Percentiles rank a stretch among this genome's conserved stretches.
phyloP scores from a whole-genome alignment of 2,113 vertebrate species.

The Gallinago undulata region DNA sequence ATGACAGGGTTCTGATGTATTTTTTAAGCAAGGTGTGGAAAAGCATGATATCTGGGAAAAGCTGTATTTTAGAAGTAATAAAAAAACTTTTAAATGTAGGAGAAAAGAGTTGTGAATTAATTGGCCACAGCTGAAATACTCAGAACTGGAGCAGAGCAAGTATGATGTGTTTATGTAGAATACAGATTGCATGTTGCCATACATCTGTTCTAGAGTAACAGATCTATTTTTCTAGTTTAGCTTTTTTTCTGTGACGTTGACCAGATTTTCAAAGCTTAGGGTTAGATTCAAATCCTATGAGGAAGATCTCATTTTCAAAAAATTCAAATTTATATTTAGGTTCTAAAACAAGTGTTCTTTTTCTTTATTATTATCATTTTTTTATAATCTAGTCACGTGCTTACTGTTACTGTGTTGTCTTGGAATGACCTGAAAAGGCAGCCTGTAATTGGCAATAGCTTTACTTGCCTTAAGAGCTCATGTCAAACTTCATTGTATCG shows the following conservation, averaged over 20 bases:
- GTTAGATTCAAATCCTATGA: background rate
- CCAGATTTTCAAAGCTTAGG: background rate
- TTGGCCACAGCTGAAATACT: background rate
- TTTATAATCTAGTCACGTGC: background rate
- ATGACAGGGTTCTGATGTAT: background rate
- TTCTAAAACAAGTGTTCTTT: background rate
- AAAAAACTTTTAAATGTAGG: background rate
- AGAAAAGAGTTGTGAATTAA: background rate
- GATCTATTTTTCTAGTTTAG: background rate
- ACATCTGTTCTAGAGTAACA: background rate
- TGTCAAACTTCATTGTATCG: background rate
- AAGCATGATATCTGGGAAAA: background rate
- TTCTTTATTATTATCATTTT: background rate
- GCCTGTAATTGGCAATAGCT: background rate
- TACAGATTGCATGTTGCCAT: background rate
- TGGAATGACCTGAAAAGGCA: background rate
- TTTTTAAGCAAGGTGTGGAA: constrained; percentile 18
- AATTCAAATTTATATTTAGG: background rate
- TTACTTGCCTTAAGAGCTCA: background rate
- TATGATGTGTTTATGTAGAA: background rate
- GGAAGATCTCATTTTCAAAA: background rate
- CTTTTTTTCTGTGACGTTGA: background rate
- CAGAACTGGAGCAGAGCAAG: background rate
- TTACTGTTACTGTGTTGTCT: background rate
- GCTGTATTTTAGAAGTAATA: background rate